phyloP scores from a whole-genome alignment of 1,140 invertebrate genomes.

The Trichoplusia ni region DNA sequence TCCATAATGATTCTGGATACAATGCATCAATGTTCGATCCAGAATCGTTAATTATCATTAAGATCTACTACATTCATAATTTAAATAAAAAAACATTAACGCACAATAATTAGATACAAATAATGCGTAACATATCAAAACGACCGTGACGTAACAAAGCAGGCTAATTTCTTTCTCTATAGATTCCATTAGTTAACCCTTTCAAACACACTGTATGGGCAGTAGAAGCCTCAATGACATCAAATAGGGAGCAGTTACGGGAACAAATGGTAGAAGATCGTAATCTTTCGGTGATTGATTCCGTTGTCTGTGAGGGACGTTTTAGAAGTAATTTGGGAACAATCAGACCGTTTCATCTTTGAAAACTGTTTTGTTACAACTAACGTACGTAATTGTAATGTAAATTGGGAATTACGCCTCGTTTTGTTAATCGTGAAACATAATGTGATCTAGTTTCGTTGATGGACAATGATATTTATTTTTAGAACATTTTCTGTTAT shows the following conservation, averaged over 20 bases:
- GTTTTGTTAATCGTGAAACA: too few relatives aligned
- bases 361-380: not conserved
- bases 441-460: too few relatives aligned
- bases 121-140: not conserved
- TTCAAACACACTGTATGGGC: constrained; percentile 16
- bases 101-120: not conserved
- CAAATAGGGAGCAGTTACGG: constrained; percentile 19
- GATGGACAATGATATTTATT: too few relatives aligned
- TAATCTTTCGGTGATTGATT: constrained; percentile 27
- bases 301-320: constrained; percentile 13
- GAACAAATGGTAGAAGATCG: constrained; percentile 24
- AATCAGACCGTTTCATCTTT: constrained; percentile 20
- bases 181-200: constrained; percentile 15
- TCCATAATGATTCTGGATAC: too few relatives aligned
- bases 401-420: too few relatives aligned
- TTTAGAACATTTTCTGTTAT: too few relatives aligned
- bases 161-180: not conserved
- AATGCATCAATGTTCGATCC: too few relatives aligned
- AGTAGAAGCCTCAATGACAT: constrained; percentile 6
- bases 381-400: not conserved
- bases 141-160: not conserved
- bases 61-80: too few relatives aligned
- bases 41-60: too few relatives aligned
- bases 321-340: constrained; percentile 23
- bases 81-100: too few relatives aligned